Evolutionary conservation across 2,797 vertebrate genomes (phyloP).

Genomic region (Sphenodon punctatus): DNA sequence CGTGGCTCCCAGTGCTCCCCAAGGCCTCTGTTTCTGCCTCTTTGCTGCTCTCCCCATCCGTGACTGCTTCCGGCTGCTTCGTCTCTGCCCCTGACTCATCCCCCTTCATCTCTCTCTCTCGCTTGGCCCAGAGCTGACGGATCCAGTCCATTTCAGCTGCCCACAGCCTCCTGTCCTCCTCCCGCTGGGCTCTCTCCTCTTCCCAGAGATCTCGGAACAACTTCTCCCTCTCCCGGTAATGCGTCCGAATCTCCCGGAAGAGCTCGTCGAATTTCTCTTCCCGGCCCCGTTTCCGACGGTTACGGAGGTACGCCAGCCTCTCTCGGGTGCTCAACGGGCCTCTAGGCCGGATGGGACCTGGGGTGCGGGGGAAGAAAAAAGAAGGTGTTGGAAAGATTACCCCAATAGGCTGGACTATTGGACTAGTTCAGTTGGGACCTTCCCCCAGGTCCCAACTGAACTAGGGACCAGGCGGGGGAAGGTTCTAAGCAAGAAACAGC

Average conservation of each 20-base stretch:
- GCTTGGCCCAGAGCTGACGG: not conserved
- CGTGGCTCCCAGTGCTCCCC: too few species aligned
- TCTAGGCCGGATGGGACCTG: not conserved
- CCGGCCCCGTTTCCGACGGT: not conserved
- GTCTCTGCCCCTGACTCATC: not conserved
- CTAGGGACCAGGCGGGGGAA: too few species aligned
- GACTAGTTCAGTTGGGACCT: too few species aligned
- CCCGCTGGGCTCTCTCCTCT: not conserved
- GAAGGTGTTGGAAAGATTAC: too few species aligned
- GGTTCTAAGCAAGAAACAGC: too few species aligned
- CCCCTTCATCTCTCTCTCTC: not conserved
- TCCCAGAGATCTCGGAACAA: not conserved
- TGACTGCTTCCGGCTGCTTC: not conserved
- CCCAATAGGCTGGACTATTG: too few species aligned
- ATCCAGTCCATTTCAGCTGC: not conserved
- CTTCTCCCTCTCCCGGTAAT: conserved; percentile 5
- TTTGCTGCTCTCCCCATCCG: too few species aligned
- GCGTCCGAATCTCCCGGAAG: not conserved
- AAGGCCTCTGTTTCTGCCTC: too few species aligned
- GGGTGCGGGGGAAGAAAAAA: not conserved
- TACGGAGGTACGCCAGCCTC: not conserved
- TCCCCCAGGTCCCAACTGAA: too few species aligned
- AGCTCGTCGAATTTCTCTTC: not conserved
- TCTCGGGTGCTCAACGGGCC: not conserved
- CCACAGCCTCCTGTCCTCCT: not conserved